phyloP scores from a whole-genome alignment of 2,797 vertebrate species.

The Lerista edwardsae region DNA sequence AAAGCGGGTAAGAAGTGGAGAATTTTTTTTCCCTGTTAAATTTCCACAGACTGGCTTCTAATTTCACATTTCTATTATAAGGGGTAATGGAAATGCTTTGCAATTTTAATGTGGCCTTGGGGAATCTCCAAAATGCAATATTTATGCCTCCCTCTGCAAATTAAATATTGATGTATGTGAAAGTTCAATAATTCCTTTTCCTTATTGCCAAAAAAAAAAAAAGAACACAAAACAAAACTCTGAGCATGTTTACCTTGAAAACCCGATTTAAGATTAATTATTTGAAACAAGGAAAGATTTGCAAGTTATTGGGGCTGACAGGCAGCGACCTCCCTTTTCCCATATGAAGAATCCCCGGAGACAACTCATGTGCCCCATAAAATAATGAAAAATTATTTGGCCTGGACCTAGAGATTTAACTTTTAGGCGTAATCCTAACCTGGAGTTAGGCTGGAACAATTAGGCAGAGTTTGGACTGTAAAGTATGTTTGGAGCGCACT shows the following conservation, averaged over 20 bases:
- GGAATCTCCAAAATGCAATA: constrained; percentile 76
- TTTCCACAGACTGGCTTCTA: constrained; percentile 64
- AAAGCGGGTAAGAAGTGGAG: constrained; percentile 14
- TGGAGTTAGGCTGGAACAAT: no score
- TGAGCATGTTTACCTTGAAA: constrained; percentile 52
- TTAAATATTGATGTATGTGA: constrained; percentile 75
- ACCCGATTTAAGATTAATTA: constrained; percentile 56
- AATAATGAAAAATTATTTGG: no score
- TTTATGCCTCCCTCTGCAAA: constrained; percentile 77
- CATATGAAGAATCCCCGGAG: not conserved
- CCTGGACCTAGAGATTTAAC: no score
- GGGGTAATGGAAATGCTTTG: constrained; percentile 71
- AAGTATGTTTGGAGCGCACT: no score
- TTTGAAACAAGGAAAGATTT: constrained; percentile 61
- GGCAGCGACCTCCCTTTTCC: constrained; percentile 27
- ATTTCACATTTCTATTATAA: constrained; percentile 75
- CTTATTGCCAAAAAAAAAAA: constrained; percentile 65
- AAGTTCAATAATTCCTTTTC: constrained; percentile 73
- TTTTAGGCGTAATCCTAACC: no score
- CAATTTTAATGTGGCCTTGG: constrained; percentile 78
- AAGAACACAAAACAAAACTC: no score
- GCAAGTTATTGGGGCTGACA: constrained; percentile 38
- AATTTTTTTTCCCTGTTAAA: constrained; percentile 9
- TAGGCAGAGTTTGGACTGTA: no score
- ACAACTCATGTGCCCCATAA: no score